Evolutionary conservation across 2,888 invertebrate genomes (phyloP).

Genomic region (Andrena chrysosceles): DNA sequence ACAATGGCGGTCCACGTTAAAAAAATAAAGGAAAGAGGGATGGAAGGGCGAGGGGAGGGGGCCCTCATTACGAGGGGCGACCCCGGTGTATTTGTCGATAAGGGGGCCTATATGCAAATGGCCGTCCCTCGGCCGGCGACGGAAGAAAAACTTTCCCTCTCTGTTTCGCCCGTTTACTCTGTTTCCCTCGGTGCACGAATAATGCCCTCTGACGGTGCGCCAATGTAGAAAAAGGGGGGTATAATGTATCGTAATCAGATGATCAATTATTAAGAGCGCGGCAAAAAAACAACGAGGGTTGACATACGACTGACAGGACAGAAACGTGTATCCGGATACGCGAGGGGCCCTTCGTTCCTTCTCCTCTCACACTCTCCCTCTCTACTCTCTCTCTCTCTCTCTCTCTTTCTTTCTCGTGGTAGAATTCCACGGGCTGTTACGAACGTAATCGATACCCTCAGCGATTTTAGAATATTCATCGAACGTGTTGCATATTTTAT

Average conservation of each 20-base stretch:
- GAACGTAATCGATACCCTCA: conserved; percentile 34
- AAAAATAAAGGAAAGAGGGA: conserved; percentile 74
- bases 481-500: not conserved
- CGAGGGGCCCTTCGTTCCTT: conserved; percentile 49
- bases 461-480: conserved; percentile 25
- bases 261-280: conserved; percentile 84
- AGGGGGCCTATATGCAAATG: conserved; percentile 84
- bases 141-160: conserved; percentile 80
- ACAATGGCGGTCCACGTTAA: conserved; percentile 78
- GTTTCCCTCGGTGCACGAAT: conserved; percentile 75
- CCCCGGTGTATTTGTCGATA: conserved; percentile 83
- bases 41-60: conserved; percentile 67
- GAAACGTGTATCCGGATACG: conserved; percentile 72
- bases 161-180: conserved; percentile 64
- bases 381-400: conserved; percentile 45
- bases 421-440: conserved; percentile 27
- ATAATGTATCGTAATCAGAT: conserved; percentile 84
- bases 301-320: conserved; percentile 80
- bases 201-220: conserved; percentile 74
- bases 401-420: conserved; percentile 10
- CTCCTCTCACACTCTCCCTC: conserved; percentile 39
- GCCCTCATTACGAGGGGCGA: conserved; percentile 82
- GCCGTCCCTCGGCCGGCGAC: conserved; percentile 74
- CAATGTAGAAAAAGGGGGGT: conserved; percentile 73
- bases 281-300: conserved; percentile 84